Evolutionary conservation across 2,113 vertebrate genomes (phyloP), one percentile per base, ranked within the genome.

Genomic region (Neodontobutis hainanensis): DNA sequence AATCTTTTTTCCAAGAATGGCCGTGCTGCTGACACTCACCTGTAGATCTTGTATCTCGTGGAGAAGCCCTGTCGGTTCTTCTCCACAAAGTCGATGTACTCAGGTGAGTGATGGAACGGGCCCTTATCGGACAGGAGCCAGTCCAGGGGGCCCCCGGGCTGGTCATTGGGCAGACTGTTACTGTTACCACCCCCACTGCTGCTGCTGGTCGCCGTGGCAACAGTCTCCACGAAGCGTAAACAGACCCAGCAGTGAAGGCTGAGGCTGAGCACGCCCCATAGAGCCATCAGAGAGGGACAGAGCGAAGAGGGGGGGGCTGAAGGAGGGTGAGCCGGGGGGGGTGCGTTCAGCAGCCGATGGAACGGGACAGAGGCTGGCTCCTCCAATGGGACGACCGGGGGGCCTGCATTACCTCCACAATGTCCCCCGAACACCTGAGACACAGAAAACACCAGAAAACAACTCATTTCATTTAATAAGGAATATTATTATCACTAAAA

Each of bases 21-120:
- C 19, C 19, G 19, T 27, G 19, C 19, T 2, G 12, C 7, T 15
- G 0, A 12, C 48, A 60, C 95, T 92, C 90, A 98, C 97, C 97
- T 96, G 93, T 99, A 98, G 82, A 99, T 99, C 92, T 98, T 99
- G 94, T 99, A 99, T 94, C 97, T 93, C 51, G 96, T 98, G 88
- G 95, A 96, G 93, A 98, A 99, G 89, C 97, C 97, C 88, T 97
- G 96, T 5, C 94, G 94, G 90, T 96, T 97, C 91, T 95, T 95
- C 88, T 99, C 96, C 93, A 98, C 94, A 86, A 99, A 99, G 92
- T 99, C 96, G 38, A 95, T 95, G 90, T 99, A 98, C 89, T 98
- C 97, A 77, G 95, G 95, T 73, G 97, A 96, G 89, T 96, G 96
- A 87, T 98, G 97, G 90, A 98, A 99, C 67, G 97, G 97, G 88